A percentile compares a stretch with the other conserved stretches of the same genome.
phyloP scores from a whole-genome alignment of 2,888 invertebrate species.

The Shargacucullia verbasci region DNA sequence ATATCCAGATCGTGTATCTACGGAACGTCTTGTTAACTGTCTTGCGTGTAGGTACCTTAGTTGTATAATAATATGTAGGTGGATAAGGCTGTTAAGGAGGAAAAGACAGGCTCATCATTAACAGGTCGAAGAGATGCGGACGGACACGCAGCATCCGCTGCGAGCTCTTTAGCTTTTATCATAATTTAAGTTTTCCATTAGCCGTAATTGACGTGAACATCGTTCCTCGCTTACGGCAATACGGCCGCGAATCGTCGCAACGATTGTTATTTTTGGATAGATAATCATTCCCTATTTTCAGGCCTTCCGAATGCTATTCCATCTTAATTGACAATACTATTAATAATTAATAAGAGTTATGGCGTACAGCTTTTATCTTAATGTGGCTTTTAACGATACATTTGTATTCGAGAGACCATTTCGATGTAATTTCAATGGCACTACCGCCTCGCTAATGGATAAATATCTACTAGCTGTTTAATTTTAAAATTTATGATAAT shows the following conservation, averaged over 20 bases:
- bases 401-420: slow-evolving; percentile 83
- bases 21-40: no score
- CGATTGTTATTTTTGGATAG: slow-evolving; percentile 86
- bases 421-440: slow-evolving; percentile 79
- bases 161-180: slow-evolving; percentile 85
- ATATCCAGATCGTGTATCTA: no score
- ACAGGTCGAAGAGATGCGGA: slow-evolving; percentile 60
- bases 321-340: slow-evolving; percentile 86
- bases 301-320: slow-evolving; percentile 76
- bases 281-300: slow-evolving; percentile 86
- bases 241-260: slow-evolving; percentile 78
- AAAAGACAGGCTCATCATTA: slow-evolving; percentile 57
- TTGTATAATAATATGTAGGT: slow-evolving; percentile 15
- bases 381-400: slow-evolving; percentile 84
- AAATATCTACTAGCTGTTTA: slow-evolving; percentile 79
- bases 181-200: slow-evolving; percentile 89
- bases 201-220: slow-evolving; percentile 88
- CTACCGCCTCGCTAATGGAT: slow-evolving; percentile 81
- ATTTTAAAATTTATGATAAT: slow-evolving; percentile 79
- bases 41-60: no score
- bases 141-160: slow-evolving; percentile 77
- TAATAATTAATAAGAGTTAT: slow-evolving; percentile 87
- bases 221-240: slow-evolving; percentile 87
- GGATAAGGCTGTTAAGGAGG: slow-evolving; percentile 38
- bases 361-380: slow-evolving; percentile 86